A percentile compares a stretch with the other conserved stretches of the same genome.
Evolutionary conservation across 2,888 invertebrate genomes (phyloP).

Genomic region (Corbicula japonica): DNA sequence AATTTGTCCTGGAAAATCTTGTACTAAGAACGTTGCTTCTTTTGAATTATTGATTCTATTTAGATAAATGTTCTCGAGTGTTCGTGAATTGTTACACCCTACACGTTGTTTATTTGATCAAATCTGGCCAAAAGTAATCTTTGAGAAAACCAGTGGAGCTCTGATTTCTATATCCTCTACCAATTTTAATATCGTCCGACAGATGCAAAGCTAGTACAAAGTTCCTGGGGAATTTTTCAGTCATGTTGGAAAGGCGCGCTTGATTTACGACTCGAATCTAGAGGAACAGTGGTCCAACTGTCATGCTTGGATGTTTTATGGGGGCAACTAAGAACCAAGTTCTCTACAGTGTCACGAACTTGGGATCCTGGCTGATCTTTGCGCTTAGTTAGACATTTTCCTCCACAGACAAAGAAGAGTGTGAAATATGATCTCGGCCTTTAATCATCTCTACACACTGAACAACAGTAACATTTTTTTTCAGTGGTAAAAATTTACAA

Average conservation of each 20-base stretch:
- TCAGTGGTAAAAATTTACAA: too few species aligned
- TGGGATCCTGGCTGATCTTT: conserved; percentile 27
- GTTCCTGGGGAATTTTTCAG: conserved; percentile 68
- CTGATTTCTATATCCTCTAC: conserved; percentile 11
- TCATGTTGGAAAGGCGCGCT: conserved; percentile 65
- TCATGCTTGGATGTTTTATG: conserved; percentile 60
- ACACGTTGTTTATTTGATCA: conserved; percentile 22
- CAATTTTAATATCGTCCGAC: conserved; percentile 53
- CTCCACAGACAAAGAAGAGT: conserved; percentile 21
- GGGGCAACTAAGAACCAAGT: conserved; percentile 51
- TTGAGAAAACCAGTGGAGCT: conserved; percentile 13
- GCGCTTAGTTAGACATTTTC: conserved; percentile 30
- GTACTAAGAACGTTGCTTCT: too few species aligned
- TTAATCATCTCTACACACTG: too few species aligned
- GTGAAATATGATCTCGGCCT: too few species aligned
- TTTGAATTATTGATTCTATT: too few species aligned
- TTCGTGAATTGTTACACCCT: too few species aligned
- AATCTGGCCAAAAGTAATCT: conserved; percentile 11
- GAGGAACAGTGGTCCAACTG: conserved; percentile 62
- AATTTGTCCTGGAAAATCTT: too few species aligned
- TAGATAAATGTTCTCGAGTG: too few species aligned
- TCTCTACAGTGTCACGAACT: conserved; percentile 61
- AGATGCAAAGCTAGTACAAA: conserved; percentile 58
- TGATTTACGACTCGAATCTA: conserved; percentile 59
- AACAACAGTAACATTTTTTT: too few species aligned